Percentiles rank a stretch among this genome's conserved stretches.
Evolutionary conservation across 1,140 invertebrate species (phyloP).

Genomic region (Pseudomyrmex dendroicus): DNA sequence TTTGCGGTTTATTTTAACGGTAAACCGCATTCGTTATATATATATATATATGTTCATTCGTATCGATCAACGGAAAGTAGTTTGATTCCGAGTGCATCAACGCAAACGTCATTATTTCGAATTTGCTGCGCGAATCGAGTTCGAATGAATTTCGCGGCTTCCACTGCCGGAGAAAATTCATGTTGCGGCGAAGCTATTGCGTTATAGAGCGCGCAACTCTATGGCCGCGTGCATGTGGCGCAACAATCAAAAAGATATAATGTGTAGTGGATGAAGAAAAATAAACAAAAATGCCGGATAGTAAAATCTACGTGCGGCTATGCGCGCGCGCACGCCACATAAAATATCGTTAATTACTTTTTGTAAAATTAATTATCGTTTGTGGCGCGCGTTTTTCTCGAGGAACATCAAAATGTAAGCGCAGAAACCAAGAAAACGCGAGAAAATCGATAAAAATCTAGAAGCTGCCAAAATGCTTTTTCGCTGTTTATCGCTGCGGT

Average conservation of each 20-base stretch:
- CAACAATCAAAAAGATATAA: slow-evolving; percentile 34
- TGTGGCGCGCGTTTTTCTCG: slow-evolving; percentile 13
- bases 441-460: slow-evolving; percentile 33
- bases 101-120: slow-evolving; percentile 55
- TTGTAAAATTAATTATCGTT: slow-evolving; percentile 64
- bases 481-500: slow-evolving; percentile 27
- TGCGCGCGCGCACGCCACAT: background rate
- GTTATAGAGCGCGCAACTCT: slow-evolving; percentile 38
- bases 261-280: slow-evolving; percentile 46
- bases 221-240: background rate
- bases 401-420: background rate
- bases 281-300: slow-evolving; percentile 15
- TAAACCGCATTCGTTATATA: background rate
- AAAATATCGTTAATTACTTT: slow-evolving; percentile 65
- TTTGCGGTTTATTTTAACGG: slow-evolving; percentile 26
- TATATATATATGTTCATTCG: background rate
- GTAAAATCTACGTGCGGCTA: background rate
- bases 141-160: slow-evolving; percentile 51
- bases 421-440: slow-evolving; percentile 22
- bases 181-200: slow-evolving; percentile 46
- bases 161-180: slow-evolving; percentile 40
- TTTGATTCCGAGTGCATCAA: slow-evolving; percentile 51
- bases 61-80: slow-evolving; percentile 50
- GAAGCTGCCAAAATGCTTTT: slow-evolving; percentile 12
- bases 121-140: slow-evolving; percentile 54